Percentiles rank a stretch among this genome's conserved stretches.
Evolutionary conservation across 2,113 vertebrate species (phyloP).

Genomic region (Scomber japonicus): DNA sequence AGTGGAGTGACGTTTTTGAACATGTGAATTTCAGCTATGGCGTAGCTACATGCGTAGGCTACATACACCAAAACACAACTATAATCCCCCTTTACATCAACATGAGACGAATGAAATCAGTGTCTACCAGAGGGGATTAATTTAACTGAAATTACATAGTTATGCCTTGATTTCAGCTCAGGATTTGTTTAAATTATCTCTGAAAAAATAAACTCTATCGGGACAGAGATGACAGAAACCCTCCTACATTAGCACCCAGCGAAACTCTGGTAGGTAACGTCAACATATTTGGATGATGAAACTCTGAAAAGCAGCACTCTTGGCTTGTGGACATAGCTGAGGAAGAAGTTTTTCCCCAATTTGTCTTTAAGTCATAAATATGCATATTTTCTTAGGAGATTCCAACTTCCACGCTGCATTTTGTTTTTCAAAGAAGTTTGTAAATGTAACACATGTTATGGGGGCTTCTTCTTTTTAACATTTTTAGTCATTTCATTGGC

Average conservation of each 20-base stretch:
- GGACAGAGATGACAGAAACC: neutral
- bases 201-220: neutral
- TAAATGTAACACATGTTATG: conserved; percentile 1
- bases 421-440: conserved; percentile 5
- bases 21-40: too few relatives aligned
- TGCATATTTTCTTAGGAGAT: neutral
- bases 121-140: too few relatives aligned
- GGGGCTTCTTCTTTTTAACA: neutral
- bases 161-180: too few relatives aligned
- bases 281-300: neutral
- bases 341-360: neutral
- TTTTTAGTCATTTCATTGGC: conserved; percentile 25
- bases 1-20: too few relatives aligned
- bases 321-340: neutral
- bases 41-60: too few relatives aligned
- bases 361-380: conserved; percentile 30
- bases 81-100: too few relatives aligned
- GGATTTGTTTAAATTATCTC: neutral
- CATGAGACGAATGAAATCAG: too few relatives aligned
- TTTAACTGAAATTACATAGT: too few relatives aligned
- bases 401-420: neutral
- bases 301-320: neutral
- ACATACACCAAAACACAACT: too few relatives aligned
- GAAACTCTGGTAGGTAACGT: neutral
- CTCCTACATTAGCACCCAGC: neutral